These are phyloP conservation scores for Rhimphoctona megacephalus DNA, from an alignment of 2,888 invertebrate genomes.

Conservation along the genomic window DNA sequence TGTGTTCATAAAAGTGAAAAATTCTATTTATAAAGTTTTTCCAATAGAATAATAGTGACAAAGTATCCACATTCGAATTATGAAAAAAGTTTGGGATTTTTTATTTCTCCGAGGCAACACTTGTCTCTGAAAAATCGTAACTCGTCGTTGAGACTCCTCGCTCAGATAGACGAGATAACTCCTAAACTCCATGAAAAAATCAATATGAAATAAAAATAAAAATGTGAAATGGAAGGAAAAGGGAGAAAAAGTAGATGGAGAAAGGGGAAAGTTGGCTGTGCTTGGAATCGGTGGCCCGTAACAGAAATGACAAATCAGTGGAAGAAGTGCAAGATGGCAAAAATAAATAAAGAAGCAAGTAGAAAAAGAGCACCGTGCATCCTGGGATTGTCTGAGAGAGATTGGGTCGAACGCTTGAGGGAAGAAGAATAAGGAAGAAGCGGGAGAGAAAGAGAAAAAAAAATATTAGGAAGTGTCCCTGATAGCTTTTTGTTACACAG, in stretches of 20 bases:
- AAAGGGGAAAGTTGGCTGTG: constrained; percentile 10
- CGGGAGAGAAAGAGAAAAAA: constrained; percentile 12
- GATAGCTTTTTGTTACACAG: constrained; percentile 29
- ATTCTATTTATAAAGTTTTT: not conserved
- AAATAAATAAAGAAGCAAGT: constrained; percentile 28
- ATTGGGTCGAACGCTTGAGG: constrained; percentile 26
- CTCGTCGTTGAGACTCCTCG: constrained; percentile 22
- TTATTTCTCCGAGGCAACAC: not conserved
- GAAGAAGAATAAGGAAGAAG: constrained; percentile 7
- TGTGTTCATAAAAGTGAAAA: not conserved
- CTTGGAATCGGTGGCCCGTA: constrained; percentile 21
- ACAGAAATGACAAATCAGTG: constrained; percentile 32
- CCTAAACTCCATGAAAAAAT: not conserved
- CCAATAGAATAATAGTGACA: not conserved
- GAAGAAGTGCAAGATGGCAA: constrained; percentile 32
- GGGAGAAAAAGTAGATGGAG: not conserved
- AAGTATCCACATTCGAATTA: not conserved
- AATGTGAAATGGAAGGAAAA: not conserved
- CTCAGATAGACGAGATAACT: not conserved
- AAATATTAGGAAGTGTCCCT: constrained; percentile 39
- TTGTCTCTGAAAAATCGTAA: constrained; percentile 18
- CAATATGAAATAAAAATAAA: not conserved
- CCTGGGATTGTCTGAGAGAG: constrained; percentile 74
- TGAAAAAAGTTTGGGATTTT: not conserved
- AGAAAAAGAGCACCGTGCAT: constrained; percentile 15